phyloP scores from a whole-genome alignment of 2,113 vertebrate species.

The Thryonomys swinderianus region DNA sequence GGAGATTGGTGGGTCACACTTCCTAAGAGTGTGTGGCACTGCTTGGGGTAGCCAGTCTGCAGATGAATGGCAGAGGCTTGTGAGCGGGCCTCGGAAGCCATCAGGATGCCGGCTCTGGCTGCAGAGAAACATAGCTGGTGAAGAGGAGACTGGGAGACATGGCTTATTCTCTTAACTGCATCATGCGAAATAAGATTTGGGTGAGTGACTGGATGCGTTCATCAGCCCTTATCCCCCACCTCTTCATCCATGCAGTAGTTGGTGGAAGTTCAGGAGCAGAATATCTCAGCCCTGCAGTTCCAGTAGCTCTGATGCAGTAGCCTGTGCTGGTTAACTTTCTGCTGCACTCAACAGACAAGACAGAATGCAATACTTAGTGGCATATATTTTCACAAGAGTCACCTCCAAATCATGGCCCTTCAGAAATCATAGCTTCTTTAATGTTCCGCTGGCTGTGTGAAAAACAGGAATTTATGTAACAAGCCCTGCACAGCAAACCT shows the following conservation, averaged over 20 bases:
- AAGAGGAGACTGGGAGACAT: not conserved
- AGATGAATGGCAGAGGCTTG: not conserved
- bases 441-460: conserved; percentile 84
- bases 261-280: not conserved
- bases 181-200: not conserved
- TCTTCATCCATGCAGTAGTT: accelerated
- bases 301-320: conserved; percentile 18
- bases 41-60: not conserved
- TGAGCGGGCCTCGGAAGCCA: not conserved
- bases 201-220: accelerated
- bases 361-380: conserved; percentile 78
- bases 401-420: conserved; percentile 80
- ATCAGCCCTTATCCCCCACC: not conserved
- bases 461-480: conserved; percentile 93
- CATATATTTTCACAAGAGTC: conserved; percentile 82
- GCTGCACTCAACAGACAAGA: conserved; percentile 76
- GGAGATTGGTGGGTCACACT: not conserved
- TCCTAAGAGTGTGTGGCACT: not conserved
- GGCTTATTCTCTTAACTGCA: not conserved
- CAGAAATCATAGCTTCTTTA: conserved; percentile 86
- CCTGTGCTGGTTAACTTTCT: conserved; percentile 66
- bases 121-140: not conserved
- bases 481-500: conserved; percentile 86
- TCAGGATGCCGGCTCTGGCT: not conserved
- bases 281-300: not conserved